A percentile compares a stretch with the other conserved stretches of the same genome.
Conservation (phyloP, 2,113 vertebrate genomes). For the Rousettus leschenaultii region DNA sequence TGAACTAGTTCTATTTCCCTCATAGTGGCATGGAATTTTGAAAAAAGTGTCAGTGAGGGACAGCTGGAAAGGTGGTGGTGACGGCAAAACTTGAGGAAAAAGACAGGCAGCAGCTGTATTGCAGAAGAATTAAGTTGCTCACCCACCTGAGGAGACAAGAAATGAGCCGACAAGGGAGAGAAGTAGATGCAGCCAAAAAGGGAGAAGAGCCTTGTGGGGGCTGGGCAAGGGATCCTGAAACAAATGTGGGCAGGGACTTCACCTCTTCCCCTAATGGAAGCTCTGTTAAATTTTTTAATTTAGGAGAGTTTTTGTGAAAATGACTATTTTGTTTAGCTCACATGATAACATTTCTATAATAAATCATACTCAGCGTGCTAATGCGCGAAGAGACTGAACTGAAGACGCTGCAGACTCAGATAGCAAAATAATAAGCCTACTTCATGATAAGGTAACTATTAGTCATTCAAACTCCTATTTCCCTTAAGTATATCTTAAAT, state of each 20-base stretch:
- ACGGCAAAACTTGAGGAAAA: slow-evolving; percentile 56
- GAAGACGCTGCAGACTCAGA: slow-evolving; percentile 99
- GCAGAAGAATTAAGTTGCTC: slow-evolving; percentile 64
- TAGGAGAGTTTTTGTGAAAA: slow-evolving; percentile 94
- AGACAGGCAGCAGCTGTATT: slow-evolving; percentile 60
- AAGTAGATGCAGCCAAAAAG: slow-evolving; percentile 40
- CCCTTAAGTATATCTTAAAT: slow-evolving; percentile 88
- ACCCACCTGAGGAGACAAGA: slow-evolving; percentile 64
- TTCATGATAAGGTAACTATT: slow-evolving; percentile 99
- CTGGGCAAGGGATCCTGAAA: slow-evolving; percentile 72
- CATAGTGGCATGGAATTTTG: slow-evolving; percentile 58
- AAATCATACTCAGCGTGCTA: slow-evolving; percentile 99
- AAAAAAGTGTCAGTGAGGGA: slow-evolving; percentile 59
- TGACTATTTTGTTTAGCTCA: slow-evolving; percentile 98
- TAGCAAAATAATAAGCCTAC: slow-evolving; percentile 99
- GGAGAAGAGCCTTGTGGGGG: slow-evolving; percentile 66
- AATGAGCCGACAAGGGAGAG: slow-evolving; percentile 53
- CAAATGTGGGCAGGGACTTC: slow-evolving; percentile 73
- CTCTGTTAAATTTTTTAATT: slow-evolving; percentile 84
- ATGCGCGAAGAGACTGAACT: slow-evolving; percentile 99
- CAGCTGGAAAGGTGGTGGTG: slow-evolving; percentile 60
- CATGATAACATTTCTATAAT: slow-evolving; percentile 99
- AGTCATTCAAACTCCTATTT: slow-evolving; percentile 99
- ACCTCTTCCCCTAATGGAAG: slow-evolving; percentile 84
- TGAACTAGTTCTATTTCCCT: slow-evolving; percentile 58